Percentiles rank a stretch among this genome's conserved stretches.
phyloP scores from a whole-genome alignment of 2,113 vertebrate species.

The Pungitius pungitius region DNA sequence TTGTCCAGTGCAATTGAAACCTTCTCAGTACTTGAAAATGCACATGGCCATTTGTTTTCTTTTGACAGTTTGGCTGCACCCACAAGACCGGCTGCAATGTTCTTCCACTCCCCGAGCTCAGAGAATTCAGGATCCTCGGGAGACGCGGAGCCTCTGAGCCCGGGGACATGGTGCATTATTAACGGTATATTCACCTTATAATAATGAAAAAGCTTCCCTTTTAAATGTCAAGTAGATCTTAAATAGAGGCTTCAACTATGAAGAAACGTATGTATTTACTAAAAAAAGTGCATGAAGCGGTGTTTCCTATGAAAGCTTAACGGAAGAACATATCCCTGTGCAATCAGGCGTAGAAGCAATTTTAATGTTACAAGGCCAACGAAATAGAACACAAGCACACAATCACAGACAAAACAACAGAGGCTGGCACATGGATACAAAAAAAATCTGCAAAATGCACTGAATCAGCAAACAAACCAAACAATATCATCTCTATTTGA shows the following conservation, averaged over 20 bases:
- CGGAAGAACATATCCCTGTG: neutral
- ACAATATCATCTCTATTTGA: neutral
- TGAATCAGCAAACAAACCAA: neutral
- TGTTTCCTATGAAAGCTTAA: neutral
- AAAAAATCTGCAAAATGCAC: neutral
- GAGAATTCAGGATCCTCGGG: constrained; percentile 39
- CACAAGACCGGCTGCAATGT: constrained; percentile 19
- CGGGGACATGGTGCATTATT: constrained; percentile 56
- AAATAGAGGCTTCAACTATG: neutral
- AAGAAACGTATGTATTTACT: neutral
- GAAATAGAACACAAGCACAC: neutral
- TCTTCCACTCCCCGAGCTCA: constrained; percentile 20
- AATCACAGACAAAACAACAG: neutral
- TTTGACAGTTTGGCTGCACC: constrained; percentile 43
- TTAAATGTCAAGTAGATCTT: neutral
- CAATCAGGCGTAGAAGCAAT: neutral
- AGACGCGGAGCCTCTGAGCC: constrained; percentile 37
- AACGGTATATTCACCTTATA: constrained; percentile 48
- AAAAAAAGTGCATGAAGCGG: neutral
- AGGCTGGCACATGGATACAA: neutral
- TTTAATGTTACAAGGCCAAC: neutral
- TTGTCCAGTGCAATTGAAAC: constrained; percentile 15
- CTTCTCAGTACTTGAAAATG: constrained; percentile 28
- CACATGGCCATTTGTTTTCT: constrained; percentile 33
- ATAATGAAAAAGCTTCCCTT: constrained; percentile 27